Percentiles rank a stretch among this genome's conserved stretches.
Evolutionary conservation across 2,797 vertebrate genomes (phyloP).

Genomic region (Astyanax mexicanus): DNA sequence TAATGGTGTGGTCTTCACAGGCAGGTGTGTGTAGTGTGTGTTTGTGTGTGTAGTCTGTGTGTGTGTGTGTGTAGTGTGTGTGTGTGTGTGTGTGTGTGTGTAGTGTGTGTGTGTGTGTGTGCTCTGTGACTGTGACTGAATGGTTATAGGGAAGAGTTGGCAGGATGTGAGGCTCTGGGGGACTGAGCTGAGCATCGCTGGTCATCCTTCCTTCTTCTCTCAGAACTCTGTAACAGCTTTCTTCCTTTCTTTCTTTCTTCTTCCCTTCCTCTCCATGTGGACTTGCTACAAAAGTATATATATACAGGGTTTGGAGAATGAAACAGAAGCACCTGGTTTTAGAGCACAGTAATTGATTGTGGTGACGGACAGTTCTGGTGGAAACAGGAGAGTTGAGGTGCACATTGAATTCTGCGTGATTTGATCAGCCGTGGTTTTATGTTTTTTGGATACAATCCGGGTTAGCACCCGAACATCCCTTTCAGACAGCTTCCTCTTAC

Average conservation of each 20-base stretch:
- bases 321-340: no score
- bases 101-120: background rate
- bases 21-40: background rate
- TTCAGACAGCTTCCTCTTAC: no score
- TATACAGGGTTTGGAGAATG: no score
- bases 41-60: background rate
- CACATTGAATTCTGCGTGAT: no score
- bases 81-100: slow-evolving; percentile 1
- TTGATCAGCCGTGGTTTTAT: no score
- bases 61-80: slow-evolving; percentile 3
- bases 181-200: slow-evolving; percentile 30
- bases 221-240: slow-evolving; percentile 10
- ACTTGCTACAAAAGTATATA: background rate
- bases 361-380: no score
- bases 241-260: background rate
- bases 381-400: no score
- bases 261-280: background rate
- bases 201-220: slow-evolving; percentile 17
- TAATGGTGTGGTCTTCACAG: background rate
- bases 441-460: no score
- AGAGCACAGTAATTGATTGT: no score
- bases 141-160: slow-evolving; percentile 22
- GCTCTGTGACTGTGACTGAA: slow-evolving; percentile 16
- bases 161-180: slow-evolving; percentile 28
- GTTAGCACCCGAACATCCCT: no score